A percentile compares a stretch with the other conserved stretches of the same genome.
phyloP scores from a whole-genome alignment of 2,113 vertebrate species.

The Hemiprocne comata region DNA sequence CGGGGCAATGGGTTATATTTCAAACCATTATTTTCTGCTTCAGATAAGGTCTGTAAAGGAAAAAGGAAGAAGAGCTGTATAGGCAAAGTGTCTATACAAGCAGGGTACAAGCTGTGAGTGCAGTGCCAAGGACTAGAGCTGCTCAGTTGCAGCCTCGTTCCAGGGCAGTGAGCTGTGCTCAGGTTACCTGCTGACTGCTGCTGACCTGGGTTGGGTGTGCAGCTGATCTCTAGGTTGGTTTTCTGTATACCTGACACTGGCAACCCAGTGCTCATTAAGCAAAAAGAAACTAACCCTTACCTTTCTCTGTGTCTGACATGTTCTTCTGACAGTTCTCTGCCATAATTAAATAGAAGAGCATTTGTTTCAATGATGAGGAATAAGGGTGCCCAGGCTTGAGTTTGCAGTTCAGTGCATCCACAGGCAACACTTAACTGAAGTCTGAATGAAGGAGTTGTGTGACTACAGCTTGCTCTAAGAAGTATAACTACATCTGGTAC shows the following conservation, averaged over 20 bases:
- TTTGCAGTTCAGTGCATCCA: not conserved
- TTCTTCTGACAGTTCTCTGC: not conserved
- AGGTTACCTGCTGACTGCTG: not conserved
- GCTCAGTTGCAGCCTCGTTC: not conserved
- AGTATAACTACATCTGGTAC: not conserved
- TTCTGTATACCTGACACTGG: not conserved
- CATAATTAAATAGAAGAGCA: not conserved
- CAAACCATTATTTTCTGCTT: not conserved
- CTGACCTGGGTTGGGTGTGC: not conserved
- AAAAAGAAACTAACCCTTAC: not conserved
- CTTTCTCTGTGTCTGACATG: not conserved
- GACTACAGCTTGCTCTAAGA: not conserved
- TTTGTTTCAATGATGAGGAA: not conserved
- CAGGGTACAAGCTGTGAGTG: not conserved
- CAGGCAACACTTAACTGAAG: not conserved
- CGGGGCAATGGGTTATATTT: rapidly evolving
- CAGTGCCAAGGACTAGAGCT: rapidly evolving
- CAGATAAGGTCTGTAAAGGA: not conserved
- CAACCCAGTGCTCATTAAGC: not conserved
- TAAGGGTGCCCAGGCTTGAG: not conserved
- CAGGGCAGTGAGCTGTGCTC: not conserved
- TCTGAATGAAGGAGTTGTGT: not conserved
- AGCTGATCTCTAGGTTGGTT: not conserved
- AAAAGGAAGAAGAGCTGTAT: not conserved
- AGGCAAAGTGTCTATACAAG: no score